Evolutionary conservation across 2,797 vertebrate genomes (phyloP).

Genomic region (Gobionotothen gibberifrons): DNA sequence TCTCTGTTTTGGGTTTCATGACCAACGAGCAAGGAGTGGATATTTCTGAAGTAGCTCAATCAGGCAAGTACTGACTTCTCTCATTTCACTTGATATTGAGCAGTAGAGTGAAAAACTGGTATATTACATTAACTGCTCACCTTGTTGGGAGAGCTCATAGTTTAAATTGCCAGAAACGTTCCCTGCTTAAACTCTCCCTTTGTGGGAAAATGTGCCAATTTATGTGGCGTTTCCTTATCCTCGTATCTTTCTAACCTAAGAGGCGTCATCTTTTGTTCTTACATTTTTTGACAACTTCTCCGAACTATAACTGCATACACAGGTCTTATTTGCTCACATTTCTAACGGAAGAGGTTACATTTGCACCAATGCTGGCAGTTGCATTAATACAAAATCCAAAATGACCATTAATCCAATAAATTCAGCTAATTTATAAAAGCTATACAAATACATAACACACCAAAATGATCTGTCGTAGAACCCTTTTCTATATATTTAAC

Average conservation of each 20-base stretch:
- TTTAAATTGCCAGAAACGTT: not conserved
- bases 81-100: not conserved
- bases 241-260: not conserved
- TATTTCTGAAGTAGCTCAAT: constrained; percentile 92
- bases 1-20: constrained; percentile 94
- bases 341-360: too few species aligned
- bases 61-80: constrained; percentile 78
- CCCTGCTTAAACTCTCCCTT: not conserved
- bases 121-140: not conserved
- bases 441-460: too few species aligned
- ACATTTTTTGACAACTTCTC: not conserved
- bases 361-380: too few species aligned
- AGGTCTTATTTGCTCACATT: too few species aligned
- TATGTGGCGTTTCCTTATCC: not conserved
- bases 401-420: too few species aligned
- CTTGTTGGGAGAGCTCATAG: not conserved
- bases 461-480: too few species aligned
- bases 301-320: not conserved
- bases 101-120: not conserved
- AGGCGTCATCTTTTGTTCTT: not conserved
- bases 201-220: not conserved
- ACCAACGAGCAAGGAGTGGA: constrained; percentile 90
- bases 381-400: too few species aligned
- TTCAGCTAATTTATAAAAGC: too few species aligned
- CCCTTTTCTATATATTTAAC: too few species aligned